A percentile compares a stretch with the other conserved stretches of the same genome.
These are phyloP conservation scores for Elachura formosa DNA, from an alignment of 2,113 vertebrate genomes.

Conservation along the genomic window DNA sequence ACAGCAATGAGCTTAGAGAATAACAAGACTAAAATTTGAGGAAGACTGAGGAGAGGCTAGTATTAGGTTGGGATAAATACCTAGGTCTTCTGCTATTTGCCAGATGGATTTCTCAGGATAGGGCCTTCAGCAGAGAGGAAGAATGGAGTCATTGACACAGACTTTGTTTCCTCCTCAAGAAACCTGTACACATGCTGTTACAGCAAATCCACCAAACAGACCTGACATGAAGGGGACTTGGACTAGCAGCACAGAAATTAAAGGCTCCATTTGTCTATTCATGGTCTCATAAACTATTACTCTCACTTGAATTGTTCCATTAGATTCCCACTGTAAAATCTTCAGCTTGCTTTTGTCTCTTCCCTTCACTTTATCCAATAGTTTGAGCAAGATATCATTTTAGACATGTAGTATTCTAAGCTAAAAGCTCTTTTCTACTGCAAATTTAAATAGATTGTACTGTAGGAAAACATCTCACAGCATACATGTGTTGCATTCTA, in stretches of 20 bases:
- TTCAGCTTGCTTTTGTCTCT: neutral
- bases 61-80: neutral
- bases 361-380: neutral
- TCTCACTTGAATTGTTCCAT: neutral
- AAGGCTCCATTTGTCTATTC: conserved; percentile 32
- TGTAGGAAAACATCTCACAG: neutral
- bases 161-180: neutral
- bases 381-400: neutral
- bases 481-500: rapidly evolving
- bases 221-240: neutral
- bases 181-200: neutral
- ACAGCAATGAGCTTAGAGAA: neutral
- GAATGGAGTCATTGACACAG: neutral
- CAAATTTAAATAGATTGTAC: neutral
- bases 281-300: neutral
- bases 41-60: neutral
- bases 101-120: neutral
- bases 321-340: neutral
- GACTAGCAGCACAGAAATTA: neutral
- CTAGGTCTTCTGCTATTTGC: neutral
- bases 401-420: neutral
- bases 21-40: neutral
- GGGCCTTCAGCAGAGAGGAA: neutral
- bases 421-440: neutral
- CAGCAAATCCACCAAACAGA: neutral